A percentile compares a stretch with the other conserved stretches of the same genome.
These are phyloP conservation scores for Darevskia mixta DNA, from an alignment of 2,797 vertebrate genomes.

Conservation along the genomic window DNA sequence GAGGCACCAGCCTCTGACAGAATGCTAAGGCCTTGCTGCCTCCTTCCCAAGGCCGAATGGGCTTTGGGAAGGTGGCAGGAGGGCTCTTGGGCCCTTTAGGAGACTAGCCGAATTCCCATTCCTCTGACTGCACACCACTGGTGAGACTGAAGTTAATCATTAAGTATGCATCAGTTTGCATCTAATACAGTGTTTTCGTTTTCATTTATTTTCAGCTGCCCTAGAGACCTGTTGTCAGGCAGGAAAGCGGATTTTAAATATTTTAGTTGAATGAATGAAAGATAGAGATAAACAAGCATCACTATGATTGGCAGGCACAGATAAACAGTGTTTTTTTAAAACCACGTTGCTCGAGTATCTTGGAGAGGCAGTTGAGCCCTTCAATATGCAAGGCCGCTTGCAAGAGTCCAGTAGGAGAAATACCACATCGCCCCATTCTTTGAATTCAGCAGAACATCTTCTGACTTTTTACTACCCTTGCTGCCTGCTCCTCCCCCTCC, in stretches of 20 bases:
- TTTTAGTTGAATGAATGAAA: not conserved
- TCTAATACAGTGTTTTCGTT: not conserved
- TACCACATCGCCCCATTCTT: not conserved
- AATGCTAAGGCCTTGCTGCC: too few relatives aligned
- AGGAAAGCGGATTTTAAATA: not conserved
- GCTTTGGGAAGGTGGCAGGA: too few relatives aligned
- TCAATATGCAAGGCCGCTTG: not conserved
- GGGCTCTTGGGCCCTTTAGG: too few relatives aligned
- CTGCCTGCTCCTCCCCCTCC: not conserved
- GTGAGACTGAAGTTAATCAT: too few relatives aligned
- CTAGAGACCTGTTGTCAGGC: not conserved
- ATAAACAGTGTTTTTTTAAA: not conserved
- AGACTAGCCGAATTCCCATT: too few relatives aligned
- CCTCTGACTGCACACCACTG: too few relatives aligned
- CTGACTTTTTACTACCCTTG: constrained; percentile 26
- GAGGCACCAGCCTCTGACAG: too few relatives aligned
- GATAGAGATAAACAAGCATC: not conserved
- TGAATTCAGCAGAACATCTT: constrained; percentile 1
- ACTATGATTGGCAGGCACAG: not conserved
- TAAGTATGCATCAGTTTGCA: too few relatives aligned
- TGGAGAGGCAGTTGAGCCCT: too few relatives aligned
- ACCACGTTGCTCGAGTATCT: not conserved
- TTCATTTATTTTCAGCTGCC: not conserved
- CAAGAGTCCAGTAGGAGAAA: not conserved
- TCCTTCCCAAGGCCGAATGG: too few relatives aligned